Base-by-base conservation (phyloP, 1,140 invertebrate species). In the Aphaenogaster rudis region DNA sequence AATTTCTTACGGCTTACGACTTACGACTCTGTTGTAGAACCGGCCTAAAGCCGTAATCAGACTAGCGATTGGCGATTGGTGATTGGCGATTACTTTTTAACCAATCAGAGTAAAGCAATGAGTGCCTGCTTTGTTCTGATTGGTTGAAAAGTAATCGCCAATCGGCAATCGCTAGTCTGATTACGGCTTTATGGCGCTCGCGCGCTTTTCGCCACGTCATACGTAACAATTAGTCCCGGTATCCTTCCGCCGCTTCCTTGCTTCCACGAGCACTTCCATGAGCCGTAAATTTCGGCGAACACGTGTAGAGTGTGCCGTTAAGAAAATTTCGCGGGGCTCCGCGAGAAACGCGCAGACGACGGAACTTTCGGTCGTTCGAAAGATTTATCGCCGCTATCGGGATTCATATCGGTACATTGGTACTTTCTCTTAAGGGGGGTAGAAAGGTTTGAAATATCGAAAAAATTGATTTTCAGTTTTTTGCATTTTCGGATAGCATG, bases 161-260 rank as follows among this genome's bases (percentile, higher is more conserved):
- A 21, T 28, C 21, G 21, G 21, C 21, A 28, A 28, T 28, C 21
- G 21, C 21, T 28, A 28, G 21, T 28, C 21, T 28, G 21, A 28
- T 28, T 28, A 28, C 21, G 21, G 21, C 21, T 28, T 28, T 28
- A 6, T 42, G 36, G 3, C 42, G 33, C 54, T 84, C 45, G 48
- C 33, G n/a, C 63, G 39, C n/a, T 59, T 86, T 17, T 81, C 74
- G 52, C 6, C 48, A 11, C 21, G n/a, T 28, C 48, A 8, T 61
- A 63, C 50, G 84, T 79, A 80, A 86, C 61, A 86, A 86, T 78
- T 78, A 78, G 57, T 9, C 45, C 21, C 74, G 28, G 21, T 50
- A 15, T 76, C 9, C 33, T n/a, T 76, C 13, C 50, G 45, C n/a
- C 57, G 36, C 21, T 74, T 63, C 50, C 57, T 74, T 28, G 66